These are phyloP conservation scores for Hycleus phaleratus DNA, from an alignment of 1,140 invertebrate genomes.

Conservation along the genomic window DNA sequence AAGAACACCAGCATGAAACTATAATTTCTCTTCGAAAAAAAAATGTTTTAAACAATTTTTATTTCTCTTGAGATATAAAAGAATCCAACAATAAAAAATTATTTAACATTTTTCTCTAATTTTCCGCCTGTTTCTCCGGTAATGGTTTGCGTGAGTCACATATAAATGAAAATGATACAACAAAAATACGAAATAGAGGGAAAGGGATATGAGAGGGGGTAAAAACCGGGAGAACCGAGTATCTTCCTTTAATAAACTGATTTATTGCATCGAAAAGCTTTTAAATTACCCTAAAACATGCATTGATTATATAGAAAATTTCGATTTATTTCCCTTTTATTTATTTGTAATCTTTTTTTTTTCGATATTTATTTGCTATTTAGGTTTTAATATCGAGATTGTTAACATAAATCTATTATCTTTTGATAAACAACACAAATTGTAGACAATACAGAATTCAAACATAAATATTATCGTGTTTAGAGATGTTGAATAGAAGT, in stretches of 20 bases:
- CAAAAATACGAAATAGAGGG: constrained; percentile 6
- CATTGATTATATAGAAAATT: constrained; percentile 6
- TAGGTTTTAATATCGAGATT: neutral
- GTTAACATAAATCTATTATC: neutral
- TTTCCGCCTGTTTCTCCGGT: constrained; percentile 2
- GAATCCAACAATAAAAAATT: neutral
- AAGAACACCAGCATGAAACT: neutral
- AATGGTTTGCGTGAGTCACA: constrained; percentile 11
- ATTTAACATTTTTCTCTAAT: constrained; percentile 5
- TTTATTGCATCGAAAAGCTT: constrained; percentile 10
- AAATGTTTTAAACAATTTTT: neutral
- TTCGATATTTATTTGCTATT: neutral
- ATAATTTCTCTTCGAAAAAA: neutral
- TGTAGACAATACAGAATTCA: constrained; percentile 9
- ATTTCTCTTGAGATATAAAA: neutral
- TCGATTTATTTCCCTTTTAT: constrained; percentile 1
- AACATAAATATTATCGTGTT: constrained; percentile 6
- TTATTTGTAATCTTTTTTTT: neutral
- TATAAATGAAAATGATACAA: constrained; percentile 7
- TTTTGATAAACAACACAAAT: neutral
- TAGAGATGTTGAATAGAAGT: constrained; percentile 11
- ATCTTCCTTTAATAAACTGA: constrained; percentile 9
- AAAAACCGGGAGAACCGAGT: no score
- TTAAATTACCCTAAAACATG: constrained; percentile 10
- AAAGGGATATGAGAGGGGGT: neutral